Percentiles rank a stretch among this genome's conserved stretches.
phyloP scores from a whole-genome alignment of 2,888 invertebrate species.

The Brenthis hecate region DNA sequence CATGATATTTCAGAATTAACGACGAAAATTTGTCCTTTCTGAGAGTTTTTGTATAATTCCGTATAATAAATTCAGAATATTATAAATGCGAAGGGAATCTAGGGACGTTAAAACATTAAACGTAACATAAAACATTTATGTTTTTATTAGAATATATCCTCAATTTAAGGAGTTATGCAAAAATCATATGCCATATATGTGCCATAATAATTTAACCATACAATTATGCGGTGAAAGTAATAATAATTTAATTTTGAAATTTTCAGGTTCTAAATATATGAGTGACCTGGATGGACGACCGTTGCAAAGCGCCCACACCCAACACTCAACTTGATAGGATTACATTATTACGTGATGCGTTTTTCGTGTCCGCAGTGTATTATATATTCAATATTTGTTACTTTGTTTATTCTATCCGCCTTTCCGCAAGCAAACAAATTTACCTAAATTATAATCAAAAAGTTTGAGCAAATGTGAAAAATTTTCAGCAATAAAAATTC shows the following conservation, averaged over 20 bases:
- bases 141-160: not conserved
- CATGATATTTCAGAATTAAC: too few species aligned
- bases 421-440: not conserved
- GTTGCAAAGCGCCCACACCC: constrained; percentile 30
- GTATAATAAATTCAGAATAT: too few species aligned
- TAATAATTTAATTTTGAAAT: constrained; percentile 8
- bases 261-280: constrained; percentile 13
- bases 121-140: not conserved
- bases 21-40: too few species aligned
- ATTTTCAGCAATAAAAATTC: not conserved
- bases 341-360: constrained; percentile 67
- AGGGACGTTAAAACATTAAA: too few species aligned
- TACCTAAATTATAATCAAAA: not conserved
- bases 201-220: not conserved
- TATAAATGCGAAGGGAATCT: too few species aligned
- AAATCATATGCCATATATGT: not conserved
- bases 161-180: not conserved
- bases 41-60: too few species aligned
- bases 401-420: not conserved
- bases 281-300: constrained; percentile 9
- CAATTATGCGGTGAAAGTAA: not conserved
- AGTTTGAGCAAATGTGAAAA: not conserved
- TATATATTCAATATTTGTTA: constrained; percentile 37
- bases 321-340: constrained; percentile 64
- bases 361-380: constrained; percentile 67